Conservation (phyloP, 2,797 vertebrate genomes). For the Phoeniculus purpureus region DNA sequence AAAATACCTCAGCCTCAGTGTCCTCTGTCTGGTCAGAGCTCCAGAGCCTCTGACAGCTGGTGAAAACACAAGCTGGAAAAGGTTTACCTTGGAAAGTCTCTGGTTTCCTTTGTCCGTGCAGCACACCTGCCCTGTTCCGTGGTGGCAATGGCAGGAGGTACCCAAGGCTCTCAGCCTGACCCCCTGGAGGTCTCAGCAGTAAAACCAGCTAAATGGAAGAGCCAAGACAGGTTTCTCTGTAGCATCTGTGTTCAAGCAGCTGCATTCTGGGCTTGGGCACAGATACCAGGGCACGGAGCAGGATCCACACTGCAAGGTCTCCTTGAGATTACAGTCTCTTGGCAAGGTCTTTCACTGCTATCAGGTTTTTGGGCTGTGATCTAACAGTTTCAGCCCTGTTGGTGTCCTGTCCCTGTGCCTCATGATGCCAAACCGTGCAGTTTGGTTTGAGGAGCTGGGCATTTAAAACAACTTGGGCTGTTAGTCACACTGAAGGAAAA, state of each 20-base stretch:
- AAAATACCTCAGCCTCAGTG: background rate
- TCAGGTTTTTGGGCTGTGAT: background rate
- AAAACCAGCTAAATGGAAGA: background rate
- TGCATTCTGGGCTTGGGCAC: background rate
- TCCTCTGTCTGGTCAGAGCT: conserved; percentile 5
- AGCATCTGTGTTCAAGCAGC: background rate
- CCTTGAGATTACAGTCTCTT: background rate
- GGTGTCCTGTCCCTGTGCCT: background rate
- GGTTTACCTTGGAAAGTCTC: background rate
- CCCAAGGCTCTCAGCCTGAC: background rate
- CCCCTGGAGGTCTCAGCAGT: background rate
- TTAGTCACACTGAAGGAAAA: background rate
- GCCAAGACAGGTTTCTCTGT: background rate
- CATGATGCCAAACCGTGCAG: background rate
- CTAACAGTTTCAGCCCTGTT: background rate
- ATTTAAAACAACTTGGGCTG: background rate
- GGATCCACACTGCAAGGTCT: background rate
- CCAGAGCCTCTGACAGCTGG: background rate
- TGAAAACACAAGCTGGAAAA: background rate
- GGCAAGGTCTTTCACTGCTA: background rate
- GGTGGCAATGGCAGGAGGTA: background rate
- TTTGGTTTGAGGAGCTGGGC: background rate
- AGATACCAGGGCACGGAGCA: background rate
- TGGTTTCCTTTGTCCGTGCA: background rate
- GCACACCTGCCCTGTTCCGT: background rate